Evolutionary conservation across 2,888 invertebrate species (phyloP), one percentile per base, ranked within the genome.

Genomic region (Cosmopolites sordidus): DNA sequence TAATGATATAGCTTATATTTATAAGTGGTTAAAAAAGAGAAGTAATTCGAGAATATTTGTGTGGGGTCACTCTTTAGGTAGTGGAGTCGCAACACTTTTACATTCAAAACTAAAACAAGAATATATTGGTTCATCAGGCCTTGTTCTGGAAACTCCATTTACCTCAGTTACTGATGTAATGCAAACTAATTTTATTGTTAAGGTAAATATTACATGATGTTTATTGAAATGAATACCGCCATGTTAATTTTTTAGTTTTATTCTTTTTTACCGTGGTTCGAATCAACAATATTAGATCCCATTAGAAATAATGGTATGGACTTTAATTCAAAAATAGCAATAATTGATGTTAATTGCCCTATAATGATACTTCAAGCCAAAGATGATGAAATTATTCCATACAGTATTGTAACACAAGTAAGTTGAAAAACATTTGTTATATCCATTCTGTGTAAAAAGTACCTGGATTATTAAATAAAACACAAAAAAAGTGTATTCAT

Each of bases 331-430:
- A 90, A 92, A 69, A 76, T 77, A 59, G 83, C 90, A 67, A 79
- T 91, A 43, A 70, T 73, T 2, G 76, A 79, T 48, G 80, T 83
- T 17, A 72, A 79, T 9, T 81, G 88, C 62, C 93, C 95, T 0
- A 78, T 95, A 17, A 78, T 95, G 68, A 91, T 97, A 60, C 75
- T 97, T 22, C 96, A 97, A 75, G 93, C 96, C 0, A 84, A 87
- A 73, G 95, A 96, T 73, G 97, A 97, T 73, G 77, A 79, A 38
- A 82, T 95, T 18, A 86, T 97, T 58, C 94, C 95, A 5, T 86
- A 84, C 62, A 72, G 79, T 12, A 79, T 93, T 38, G 95, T 92
- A 0, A 76, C 83, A 58, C 87, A 86, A 79, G 88, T 92, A 73
- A 46, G 45, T 58, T 54, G 8, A 22, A 5, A 33, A 33, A 33